These are phyloP conservation scores for Plagodis dolabraria DNA, from an alignment of 2,888 invertebrate genomes.

Conservation along the genomic window DNA sequence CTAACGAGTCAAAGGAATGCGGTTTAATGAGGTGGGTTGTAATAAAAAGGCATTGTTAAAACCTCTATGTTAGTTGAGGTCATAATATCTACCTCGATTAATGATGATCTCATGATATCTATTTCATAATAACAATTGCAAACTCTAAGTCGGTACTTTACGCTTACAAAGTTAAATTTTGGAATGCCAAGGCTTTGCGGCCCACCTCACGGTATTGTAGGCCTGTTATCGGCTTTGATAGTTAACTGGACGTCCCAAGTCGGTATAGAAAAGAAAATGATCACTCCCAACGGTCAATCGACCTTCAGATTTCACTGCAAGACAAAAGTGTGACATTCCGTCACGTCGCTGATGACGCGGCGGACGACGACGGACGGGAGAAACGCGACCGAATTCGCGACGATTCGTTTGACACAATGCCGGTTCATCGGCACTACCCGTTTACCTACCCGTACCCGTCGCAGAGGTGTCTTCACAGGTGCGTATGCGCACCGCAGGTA, in stretches of 20 bases:
- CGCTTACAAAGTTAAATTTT: conserved; percentile 15
- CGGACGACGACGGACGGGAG: conserved; percentile 52
- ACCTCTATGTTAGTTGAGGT: conserved; percentile 28
- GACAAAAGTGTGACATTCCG: conserved; percentile 72
- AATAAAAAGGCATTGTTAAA: conserved; percentile 26
- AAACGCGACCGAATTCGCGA: conserved; percentile 82
- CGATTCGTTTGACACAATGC: conserved; percentile 79
- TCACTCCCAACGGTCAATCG: conserved; percentile 55
- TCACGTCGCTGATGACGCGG: conserved; percentile 60
- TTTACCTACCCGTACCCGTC: conserved; percentile 42
- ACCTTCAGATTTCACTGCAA: conserved; percentile 79
- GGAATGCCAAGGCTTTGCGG: conserved; percentile 32
- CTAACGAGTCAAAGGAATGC: conserved; percentile 29
- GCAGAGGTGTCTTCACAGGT: conserved; percentile 72
- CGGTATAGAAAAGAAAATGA: conserved; percentile 49
- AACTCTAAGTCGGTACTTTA: neutral
- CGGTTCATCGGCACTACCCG: conserved; percentile 71
- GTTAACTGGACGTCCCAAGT: conserved; percentile 11
- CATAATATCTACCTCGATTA: conserved; percentile 28
- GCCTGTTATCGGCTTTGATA: conserved; percentile 1
- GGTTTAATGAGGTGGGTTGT: conserved; percentile 19
- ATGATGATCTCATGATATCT: conserved; percentile 27
- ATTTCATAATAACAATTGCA: conserved; percentile 11
- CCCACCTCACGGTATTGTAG: conserved; percentile 13
- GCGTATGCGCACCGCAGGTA: conserved; percentile 80